Evolutionary conservation across 35 echinoderm and acorn worm genomes (phyloP), one percentile per base, ranked within the genome.

Genomic region (Heliocidaris tuberculata): DNA sequence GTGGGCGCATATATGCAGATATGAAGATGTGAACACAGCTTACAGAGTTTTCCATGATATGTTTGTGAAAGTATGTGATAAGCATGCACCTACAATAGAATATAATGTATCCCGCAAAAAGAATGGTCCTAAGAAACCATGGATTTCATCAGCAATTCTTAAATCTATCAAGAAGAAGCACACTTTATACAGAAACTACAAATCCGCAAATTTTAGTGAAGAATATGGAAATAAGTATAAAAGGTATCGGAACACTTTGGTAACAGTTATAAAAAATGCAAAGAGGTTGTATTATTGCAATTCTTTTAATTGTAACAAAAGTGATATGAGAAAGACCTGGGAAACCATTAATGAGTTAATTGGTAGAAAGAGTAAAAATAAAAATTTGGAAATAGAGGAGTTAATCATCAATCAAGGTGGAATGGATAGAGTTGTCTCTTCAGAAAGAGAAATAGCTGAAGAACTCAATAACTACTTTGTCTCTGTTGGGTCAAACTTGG

Each of bases 221-320:
- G 85, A 86, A 30, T 86, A 86, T 86, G 85, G 85, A 30, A 86
- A 59, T 59, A 86, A 86, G n/a, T 86, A 86, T 86, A 86, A 86
- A n/a, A 86, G 85, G 85, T 86, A 86, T 86, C 15, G 85, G 32
- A 86, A 86, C 85, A 86, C n/a, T 86, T 86, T 86, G 7, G 85
- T 86, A 30, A 86, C 85, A 86, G 85, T 86, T 86, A 86, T 86
- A 85, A 85, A 85, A 85, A 85, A 85, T 85, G 65, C 65, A 85
- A 85, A 85, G 65, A 85, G 65, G n/a, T 85, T 85, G n/a, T 85
- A 85, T 85, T 85, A 85, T 85, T 85, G 65, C 65, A 85, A 85
- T 85, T 85, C 65, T 85, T 85, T 85, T 85, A 85, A 85, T 85
- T 85, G 65, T 85, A 85, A 85, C 65, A 85, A 85, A 85, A 85